phyloP scores from a whole-genome alignment of 2,888 invertebrate genomes.

The Diplazon laetatorius region DNA sequence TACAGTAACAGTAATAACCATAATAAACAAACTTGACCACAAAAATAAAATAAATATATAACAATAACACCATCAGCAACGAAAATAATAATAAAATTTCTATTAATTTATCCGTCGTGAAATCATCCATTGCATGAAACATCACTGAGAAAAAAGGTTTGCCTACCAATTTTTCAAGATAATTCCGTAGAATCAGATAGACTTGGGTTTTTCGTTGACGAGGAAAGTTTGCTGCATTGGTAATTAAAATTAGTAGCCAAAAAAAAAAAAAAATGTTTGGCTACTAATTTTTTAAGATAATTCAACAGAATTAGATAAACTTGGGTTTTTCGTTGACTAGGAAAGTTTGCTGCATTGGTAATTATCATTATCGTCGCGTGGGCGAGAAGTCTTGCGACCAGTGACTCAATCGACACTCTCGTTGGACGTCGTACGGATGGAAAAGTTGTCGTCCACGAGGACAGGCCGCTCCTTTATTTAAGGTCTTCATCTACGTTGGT shows the following conservation, averaged over 20 bases:
- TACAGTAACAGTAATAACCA: too few relatives aligned
- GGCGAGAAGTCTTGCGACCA: background rate
- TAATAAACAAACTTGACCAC: too few relatives aligned
- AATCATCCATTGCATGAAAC: background rate
- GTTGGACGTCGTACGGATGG: background rate
- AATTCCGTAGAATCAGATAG: too few relatives aligned
- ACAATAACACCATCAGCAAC: too few relatives aligned
- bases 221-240: background rate
- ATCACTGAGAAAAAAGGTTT: background rate
- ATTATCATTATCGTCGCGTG: conserved; percentile 1
- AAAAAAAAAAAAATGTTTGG: too few relatives aligned
- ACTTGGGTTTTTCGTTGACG: background rate
- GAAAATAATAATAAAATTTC: background rate
- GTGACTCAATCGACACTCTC: conserved; percentile 7
- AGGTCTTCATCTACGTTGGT: too few relatives aligned
- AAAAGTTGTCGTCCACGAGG: conserved; percentile 2
- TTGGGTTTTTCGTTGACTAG: background rate
- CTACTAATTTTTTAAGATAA: background rate
- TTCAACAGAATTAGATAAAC: too few relatives aligned
- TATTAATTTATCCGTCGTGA: background rate
- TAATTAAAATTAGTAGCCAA: conserved; percentile 6
- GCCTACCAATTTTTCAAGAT: background rate
- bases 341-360: background rate
- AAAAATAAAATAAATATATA: too few relatives aligned
- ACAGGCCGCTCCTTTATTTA: conserved; percentile 5